Evolutionary conservation across 2,113 vertebrate species (phyloP).

Genomic region (Tapirus terrestris): DNA sequence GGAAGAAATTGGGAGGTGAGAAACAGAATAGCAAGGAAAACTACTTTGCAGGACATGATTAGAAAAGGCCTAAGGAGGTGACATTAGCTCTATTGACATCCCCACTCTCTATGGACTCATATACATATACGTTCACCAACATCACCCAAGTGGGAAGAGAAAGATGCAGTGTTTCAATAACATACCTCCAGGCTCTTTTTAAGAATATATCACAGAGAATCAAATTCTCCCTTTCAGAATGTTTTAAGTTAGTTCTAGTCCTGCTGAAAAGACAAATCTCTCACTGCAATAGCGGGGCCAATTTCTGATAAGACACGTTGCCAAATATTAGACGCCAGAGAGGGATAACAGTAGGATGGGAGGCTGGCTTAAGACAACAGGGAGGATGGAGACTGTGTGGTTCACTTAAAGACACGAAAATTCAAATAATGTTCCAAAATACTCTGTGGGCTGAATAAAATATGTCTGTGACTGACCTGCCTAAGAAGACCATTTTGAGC

Average conservation of each 20-base stretch:
- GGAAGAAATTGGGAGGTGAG: neutral
- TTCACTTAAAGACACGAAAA: neutral
- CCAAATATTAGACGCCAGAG: neutral
- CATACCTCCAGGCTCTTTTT: neutral
- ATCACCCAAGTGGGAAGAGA: neutral
- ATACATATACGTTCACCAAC: neutral
- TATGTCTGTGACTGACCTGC: neutral
- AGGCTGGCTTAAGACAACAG: neutral
- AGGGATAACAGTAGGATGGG: neutral
- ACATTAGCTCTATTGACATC: neutral
- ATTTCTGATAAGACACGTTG: neutral
- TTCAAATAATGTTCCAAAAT: neutral
- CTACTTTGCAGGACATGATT: neutral
- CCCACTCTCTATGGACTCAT: neutral
- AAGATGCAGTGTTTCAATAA: neutral
- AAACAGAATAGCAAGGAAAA: neutral
- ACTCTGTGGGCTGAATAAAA: constrained; percentile 20
- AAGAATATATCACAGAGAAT: neutral
- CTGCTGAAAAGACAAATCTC: neutral
- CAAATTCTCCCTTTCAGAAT: neutral
- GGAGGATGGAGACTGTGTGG: neutral
- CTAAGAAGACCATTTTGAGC: neutral
- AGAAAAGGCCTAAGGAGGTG: neutral
- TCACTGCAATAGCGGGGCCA: neutral
- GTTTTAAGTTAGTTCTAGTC: neutral